Evolutionary conservation across 2,113 vertebrate species (phyloP), one percentile per base, ranked within the genome.

Genomic region (Enhydra lutris): DNA sequence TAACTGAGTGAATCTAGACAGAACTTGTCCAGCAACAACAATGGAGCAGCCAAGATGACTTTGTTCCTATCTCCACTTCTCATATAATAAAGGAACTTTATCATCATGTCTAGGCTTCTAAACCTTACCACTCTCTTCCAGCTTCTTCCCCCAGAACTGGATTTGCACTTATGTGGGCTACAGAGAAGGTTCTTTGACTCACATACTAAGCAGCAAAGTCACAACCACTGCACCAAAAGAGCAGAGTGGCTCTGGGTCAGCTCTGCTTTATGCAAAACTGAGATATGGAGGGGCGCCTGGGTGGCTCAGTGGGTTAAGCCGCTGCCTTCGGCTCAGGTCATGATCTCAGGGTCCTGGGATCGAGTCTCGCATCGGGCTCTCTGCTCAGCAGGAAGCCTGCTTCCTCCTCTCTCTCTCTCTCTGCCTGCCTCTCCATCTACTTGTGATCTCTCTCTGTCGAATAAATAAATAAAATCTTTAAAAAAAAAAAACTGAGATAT

Each of bases 261-360:
- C 42, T 76, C 52, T 71, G 50, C 39, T 86, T 59, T 91, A 61
- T 26, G 78, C 83, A 89, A 79, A 96, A 73, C 36, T 10, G 11
- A 85, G n/a, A 57, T 73, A 6, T 3, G 29, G 36, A 97, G n/a
- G n/a, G n/a, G n/a, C n/a, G n/a, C n/a, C n/a, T n/a, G n/a, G n/a
- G n/a, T n/a, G n/a, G n/a, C n/a, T n/a, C n/a, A n/a, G n/a, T n/a
- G n/a, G n/a, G n/a, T n/a, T n/a, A n/a, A n/a, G n/a, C n/a, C n/a
- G n/a, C n/a, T n/a, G n/a, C n/a, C n/a, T n/a, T n/a, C n/a, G n/a
- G n/a, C n/a, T n/a, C n/a, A n/a, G n/a, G n/a, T n/a, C n/a, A n/a
- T n/a, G n/a, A n/a, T n/a, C n/a, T n/a, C n/a, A n/a, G n/a, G n/a
- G n/a, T n/a, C n/a, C n/a, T n/a, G n/a, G n/a, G n/a, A n/a, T n/a